Evolutionary conservation across 2,797 vertebrate genomes (phyloP).

Genomic region (Bovichtus diacanthus): DNA sequence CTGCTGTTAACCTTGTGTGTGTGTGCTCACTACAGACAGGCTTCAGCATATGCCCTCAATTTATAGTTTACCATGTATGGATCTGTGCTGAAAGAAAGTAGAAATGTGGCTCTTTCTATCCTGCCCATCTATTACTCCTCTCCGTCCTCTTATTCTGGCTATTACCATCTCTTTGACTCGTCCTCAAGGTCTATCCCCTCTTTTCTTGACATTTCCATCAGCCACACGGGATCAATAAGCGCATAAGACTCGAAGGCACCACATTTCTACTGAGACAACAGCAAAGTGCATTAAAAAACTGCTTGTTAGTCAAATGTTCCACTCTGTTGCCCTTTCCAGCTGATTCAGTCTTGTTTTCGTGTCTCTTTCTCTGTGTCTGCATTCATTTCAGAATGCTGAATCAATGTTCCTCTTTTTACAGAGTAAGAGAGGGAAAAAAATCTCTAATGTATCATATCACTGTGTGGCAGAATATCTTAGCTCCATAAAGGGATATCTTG

Average conservation of each 20-base stretch:
- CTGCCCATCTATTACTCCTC: conserved; percentile 6
- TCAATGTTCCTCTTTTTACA: conserved; percentile 59
- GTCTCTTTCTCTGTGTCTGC: conserved; percentile 38
- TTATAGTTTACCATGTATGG: conserved; percentile 49
- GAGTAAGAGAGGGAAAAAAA: conserved; percentile 1
- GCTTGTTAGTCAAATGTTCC: conserved; percentile 83
- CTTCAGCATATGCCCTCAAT: conserved; percentile 57
- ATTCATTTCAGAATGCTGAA: conserved; percentile 54
- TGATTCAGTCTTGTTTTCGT: conserved; percentile 60
- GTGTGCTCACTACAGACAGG: conserved; percentile 68
- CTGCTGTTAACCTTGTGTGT: conserved; percentile 69
- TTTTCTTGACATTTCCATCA: conserved; percentile 78
- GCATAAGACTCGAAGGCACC: conserved; percentile 60
- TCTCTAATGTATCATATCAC: conserved; percentile 32
- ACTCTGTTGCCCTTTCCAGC: conserved; percentile 58
- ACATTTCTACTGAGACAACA: conserved; percentile 63
- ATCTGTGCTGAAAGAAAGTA: conserved; percentile 51
- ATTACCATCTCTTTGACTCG: conserved; percentile 48
- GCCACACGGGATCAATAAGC: conserved; percentile 74
- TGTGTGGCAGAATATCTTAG: conserved; percentile 12
- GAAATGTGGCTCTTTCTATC: conserved; percentile 9
- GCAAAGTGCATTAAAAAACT: conserved; percentile 73
- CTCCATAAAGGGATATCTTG: conserved; percentile 23
- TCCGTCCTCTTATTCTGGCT: conserved; percentile 41
- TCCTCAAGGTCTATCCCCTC: conserved; percentile 34